Percentiles rank a stretch among this genome's conserved stretches.
phyloP scores from a whole-genome alignment of 1,140 invertebrate species.

The Spodoptera litura region DNA sequence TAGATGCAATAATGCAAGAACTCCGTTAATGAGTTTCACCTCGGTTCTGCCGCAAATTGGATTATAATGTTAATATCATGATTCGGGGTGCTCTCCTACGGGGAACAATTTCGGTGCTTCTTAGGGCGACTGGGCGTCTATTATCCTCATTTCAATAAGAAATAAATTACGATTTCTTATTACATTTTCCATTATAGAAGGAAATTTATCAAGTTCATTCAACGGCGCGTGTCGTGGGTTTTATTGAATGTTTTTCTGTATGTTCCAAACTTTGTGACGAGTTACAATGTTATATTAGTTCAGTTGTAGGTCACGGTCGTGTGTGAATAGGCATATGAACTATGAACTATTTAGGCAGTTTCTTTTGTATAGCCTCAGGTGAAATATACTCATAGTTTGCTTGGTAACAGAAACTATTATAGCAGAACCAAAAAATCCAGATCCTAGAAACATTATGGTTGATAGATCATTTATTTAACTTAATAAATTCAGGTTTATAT shows the following conservation, averaged over 20 bases:
- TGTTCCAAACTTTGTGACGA: constrained; percentile 24
- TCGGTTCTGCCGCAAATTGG: constrained; percentile 77
- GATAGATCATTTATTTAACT: background rate
- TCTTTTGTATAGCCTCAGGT: background rate
- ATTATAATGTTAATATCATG: constrained; percentile 83
- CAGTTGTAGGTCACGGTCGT: background rate
- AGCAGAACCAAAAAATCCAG: background rate
- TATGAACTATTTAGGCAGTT: background rate
- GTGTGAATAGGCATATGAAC: background rate
- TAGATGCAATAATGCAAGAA: constrained; percentile 78
- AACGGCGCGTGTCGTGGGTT: constrained; percentile 73
- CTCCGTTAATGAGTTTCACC: constrained; percentile 80
- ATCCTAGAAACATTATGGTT: background rate
- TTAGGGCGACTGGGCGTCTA: constrained; percentile 75
- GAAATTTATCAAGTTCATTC: constrained; percentile 81
- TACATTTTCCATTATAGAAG: constrained; percentile 83
- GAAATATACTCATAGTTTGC: background rate
- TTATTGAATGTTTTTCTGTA: constrained; percentile 69
- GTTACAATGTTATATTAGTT: constrained; percentile 11
- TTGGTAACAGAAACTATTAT: background rate
- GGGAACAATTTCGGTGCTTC: constrained; percentile 74
- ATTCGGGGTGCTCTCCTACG: constrained; percentile 66
- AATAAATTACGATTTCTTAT: constrained; percentile 86
- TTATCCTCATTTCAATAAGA: constrained; percentile 85
- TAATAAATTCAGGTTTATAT: no score